Evolutionary conservation across 2,888 invertebrate genomes (phyloP).

Genomic region (Campopleginae sp.): DNA sequence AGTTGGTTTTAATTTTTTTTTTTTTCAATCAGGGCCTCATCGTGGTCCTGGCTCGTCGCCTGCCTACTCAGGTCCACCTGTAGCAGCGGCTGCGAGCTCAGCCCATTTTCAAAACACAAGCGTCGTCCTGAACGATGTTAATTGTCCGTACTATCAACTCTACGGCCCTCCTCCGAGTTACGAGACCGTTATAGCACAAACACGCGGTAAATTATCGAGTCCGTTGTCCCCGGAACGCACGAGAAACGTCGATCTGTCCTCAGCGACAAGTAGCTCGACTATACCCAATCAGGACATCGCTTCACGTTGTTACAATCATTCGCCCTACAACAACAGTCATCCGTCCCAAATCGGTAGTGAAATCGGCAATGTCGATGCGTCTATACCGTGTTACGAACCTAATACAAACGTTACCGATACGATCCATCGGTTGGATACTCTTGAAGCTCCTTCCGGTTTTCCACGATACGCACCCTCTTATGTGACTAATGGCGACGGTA

Average conservation of each 20-base stretch:
- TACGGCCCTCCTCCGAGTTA: slow-evolving; percentile 85
- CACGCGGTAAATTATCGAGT: slow-evolving; percentile 78
- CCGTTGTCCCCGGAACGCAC: slow-evolving; percentile 78
- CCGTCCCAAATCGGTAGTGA: slow-evolving; percentile 61
- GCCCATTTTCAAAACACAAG: slow-evolving; percentile 81
- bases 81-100: slow-evolving; percentile 77
- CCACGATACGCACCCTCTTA: slow-evolving; percentile 54
- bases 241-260: slow-evolving; percentile 57
- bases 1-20: background rate
- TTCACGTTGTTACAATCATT: slow-evolving; percentile 75
- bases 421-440: slow-evolving; percentile 47
- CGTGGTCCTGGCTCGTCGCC: slow-evolving; percentile 75
- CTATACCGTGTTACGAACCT: slow-evolving; percentile 69
- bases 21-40: slow-evolving; percentile 76
- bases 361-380: slow-evolving; percentile 51
- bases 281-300: slow-evolving; percentile 70
- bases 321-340: slow-evolving; percentile 68
- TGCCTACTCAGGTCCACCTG: slow-evolving; percentile 72
- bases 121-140: slow-evolving; percentile 81
- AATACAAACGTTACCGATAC: slow-evolving; percentile 61
- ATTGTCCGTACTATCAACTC: slow-evolving; percentile 84
- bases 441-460: slow-evolving; percentile 53
- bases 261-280: slow-evolving; percentile 55
- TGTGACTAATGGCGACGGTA: slow-evolving; percentile 32
- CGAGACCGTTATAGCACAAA: slow-evolving; percentile 84